Conservation (phyloP, 2,888 invertebrate species). For the Allophyes oxyacanthae region DNA sequence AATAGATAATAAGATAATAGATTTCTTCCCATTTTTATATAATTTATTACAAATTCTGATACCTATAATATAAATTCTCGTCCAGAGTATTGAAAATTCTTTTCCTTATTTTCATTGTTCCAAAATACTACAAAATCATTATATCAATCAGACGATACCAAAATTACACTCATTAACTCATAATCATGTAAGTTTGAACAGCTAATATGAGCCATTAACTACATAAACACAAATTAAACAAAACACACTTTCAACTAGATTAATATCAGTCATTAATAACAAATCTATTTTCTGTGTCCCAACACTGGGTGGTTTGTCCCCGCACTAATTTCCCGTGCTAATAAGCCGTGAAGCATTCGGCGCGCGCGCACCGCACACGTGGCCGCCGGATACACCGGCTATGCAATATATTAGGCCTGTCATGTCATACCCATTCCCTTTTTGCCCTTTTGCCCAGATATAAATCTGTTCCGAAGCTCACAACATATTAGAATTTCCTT, state of each 20-base stretch:
- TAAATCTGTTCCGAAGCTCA: conserved; percentile 49
- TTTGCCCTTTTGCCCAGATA: conserved; percentile 46
- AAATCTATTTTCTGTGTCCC: conserved; percentile 60
- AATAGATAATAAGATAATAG: too few species aligned
- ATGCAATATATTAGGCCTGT: conserved; percentile 64
- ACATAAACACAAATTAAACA: conserved; percentile 29
- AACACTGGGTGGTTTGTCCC: conserved; percentile 67
- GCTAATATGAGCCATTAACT: conserved; percentile 38
- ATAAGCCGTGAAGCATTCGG: conserved; percentile 82
- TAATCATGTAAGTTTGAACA: conserved; percentile 34
- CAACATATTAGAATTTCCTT: conserved; percentile 22
- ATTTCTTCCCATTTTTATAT: too few species aligned
- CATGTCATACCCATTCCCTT: conserved; percentile 55
- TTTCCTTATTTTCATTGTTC: too few species aligned
- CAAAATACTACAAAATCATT: not conserved
- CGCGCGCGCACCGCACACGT: conserved; percentile 73
- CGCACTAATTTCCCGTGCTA: conserved; percentile 80
- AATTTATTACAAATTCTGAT: too few species aligned
- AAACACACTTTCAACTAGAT: conserved; percentile 53
- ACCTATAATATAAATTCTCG: too few species aligned
- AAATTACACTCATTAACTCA: conserved; percentile 9
- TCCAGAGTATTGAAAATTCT: too few species aligned
- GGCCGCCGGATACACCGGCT: conserved; percentile 66
- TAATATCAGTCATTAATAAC: conserved; percentile 55
- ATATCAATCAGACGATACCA: conserved; percentile 5